Evolutionary conservation across 2,797 vertebrate species (phyloP).

Genomic region (Lepidocolaptes lacrymiger): DNA sequence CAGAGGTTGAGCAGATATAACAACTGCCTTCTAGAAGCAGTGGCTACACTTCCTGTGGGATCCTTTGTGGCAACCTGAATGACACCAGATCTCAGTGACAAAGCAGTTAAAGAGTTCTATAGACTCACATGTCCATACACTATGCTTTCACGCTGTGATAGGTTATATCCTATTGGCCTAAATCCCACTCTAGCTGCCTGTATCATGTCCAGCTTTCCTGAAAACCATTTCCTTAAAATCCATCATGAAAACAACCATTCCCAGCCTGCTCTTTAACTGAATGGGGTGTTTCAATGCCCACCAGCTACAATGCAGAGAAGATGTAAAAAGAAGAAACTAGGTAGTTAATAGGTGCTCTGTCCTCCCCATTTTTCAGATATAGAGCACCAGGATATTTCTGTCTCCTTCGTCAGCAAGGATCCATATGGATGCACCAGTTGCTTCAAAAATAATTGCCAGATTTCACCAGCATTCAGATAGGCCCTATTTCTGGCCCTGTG

Average conservation of each 20-base stretch:
- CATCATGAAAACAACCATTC: neutral
- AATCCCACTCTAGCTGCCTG: neutral
- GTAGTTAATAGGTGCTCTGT: neutral
- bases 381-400: constrained; percentile 29
- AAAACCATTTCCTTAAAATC: neutral
- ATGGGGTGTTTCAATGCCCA: neutral
- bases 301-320: neutral
- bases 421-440: constrained; percentile 56
- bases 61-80: neutral
- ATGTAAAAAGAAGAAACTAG: neutral
- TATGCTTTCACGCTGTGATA: neutral
- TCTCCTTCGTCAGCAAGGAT: constrained; percentile 31
- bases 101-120: neutral
- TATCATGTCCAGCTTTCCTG: accelerated
- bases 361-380: neutral
- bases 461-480: constrained; percentile 49
- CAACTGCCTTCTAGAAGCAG: neutral
- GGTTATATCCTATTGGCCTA: neutral
- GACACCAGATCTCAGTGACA: neutral
- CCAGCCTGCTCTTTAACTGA: neutral
- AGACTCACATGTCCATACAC: neutral
- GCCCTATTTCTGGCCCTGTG: constrained; percentile 59
- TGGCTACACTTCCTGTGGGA: neutral
- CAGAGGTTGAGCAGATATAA: neutral
- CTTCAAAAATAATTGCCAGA: constrained; percentile 71